Evolutionary conservation across 2,888 invertebrate species (phyloP).

Genomic region (Tineola bisselliella): DNA sequence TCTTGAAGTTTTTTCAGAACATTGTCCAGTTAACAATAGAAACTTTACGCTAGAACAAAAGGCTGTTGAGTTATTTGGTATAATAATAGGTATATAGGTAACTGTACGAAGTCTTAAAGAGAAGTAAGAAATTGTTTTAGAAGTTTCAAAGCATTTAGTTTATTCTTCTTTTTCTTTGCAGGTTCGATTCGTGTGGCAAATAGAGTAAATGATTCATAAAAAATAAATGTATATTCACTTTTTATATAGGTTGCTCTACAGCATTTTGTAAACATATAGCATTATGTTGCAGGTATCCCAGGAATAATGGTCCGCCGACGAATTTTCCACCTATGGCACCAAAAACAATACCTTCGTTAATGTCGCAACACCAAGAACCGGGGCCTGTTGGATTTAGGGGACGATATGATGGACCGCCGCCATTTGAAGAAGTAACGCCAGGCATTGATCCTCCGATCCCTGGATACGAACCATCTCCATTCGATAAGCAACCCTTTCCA

Average conservation of each 20-base stretch:
- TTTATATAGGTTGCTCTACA: too few species aligned
- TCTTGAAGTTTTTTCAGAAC: too few species aligned
- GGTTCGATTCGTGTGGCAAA: constrained; percentile 39
- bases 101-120: too few species aligned
- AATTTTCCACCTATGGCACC: constrained; percentile 41
- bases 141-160: too few species aligned
- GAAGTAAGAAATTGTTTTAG: too few species aligned
- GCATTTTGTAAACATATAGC: too few species aligned
- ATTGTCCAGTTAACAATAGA: too few species aligned
- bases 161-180: not conserved
- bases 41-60: too few species aligned
- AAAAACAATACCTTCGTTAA: constrained; percentile 44
- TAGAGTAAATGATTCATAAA: not conserved
- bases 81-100: too few species aligned
- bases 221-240: not conserved
- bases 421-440: constrained; percentile 70
- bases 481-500: constrained; percentile 56
- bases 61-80: too few species aligned
- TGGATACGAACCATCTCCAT: constrained; percentile 68
- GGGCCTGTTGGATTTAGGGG: constrained; percentile 37
- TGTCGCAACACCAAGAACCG: constrained; percentile 37
- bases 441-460: constrained; percentile 72
- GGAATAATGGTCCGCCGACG: constrained; percentile 41
- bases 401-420: constrained; percentile 45
- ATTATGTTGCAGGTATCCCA: constrained; percentile 50